phyloP scores from a whole-genome alignment of 2,113 vertebrate genomes.

The rat (Rattus norvegicus) region GRCr8 NC_086020.1:111641501-111642000 shows the following conservation, averaged over 20 bases:
- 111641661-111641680: background rate
- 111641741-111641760: background rate
- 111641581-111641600: background rate
- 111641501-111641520: background rate
- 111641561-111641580: background rate
- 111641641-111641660: background rate
- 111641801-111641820: background rate
- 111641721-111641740: background rate
- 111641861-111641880: background rate
- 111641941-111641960: slow-evolving; percentile 30
- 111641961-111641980: background rate
- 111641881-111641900: background rate
- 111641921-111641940: background rate
- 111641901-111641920: background rate
- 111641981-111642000: background rate
- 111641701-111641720: background rate
- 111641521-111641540: background rate
- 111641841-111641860: background rate
- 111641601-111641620: background rate
- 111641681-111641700: background rate
- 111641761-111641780: background rate
- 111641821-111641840: background rate
- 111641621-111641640: background rate
- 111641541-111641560: background rate
- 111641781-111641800: background rate